These are phyloP conservation scores for Chymomyza procnemis DNA, from an alignment of 2,888 invertebrate species.

Conservation along the genomic window DNA sequence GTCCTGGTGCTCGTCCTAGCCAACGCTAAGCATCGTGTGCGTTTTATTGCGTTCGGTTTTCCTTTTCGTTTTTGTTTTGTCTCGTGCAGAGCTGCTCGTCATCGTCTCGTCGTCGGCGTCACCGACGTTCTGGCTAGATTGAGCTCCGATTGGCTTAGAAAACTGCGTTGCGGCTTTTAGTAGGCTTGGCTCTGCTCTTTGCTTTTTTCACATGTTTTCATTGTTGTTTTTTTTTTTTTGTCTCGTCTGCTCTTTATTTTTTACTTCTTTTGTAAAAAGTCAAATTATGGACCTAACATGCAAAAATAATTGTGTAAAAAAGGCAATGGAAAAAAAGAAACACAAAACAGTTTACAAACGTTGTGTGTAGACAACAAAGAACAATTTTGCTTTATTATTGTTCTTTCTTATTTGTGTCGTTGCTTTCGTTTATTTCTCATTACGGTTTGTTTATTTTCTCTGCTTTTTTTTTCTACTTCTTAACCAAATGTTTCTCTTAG, in stretches of 20 bases:
- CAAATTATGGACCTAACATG: background rate
- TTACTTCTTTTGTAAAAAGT: background rate
- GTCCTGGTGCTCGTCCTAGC: background rate
- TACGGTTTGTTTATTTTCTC: background rate
- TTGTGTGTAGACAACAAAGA: constrained; percentile 16
- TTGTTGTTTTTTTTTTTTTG: background rate
- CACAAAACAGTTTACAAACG: constrained; percentile 34
- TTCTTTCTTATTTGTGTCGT: background rate
- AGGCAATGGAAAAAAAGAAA: too few relatives aligned
- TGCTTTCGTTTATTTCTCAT: background rate
- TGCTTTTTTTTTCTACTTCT: background rate
- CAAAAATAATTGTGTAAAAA: constrained; percentile 1
- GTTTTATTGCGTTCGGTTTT: constrained; percentile 33
- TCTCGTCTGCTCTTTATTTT: background rate
- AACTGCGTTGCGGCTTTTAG: constrained; percentile 69
- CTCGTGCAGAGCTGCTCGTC: constrained; percentile 53
- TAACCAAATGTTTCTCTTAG: background rate
- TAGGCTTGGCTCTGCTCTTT: constrained; percentile 71
- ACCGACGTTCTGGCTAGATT: constrained; percentile 47
- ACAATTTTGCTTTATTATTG: constrained; percentile 13
- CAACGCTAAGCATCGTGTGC: constrained; percentile 12
- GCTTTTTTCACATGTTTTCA: background rate
- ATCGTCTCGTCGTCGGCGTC: constrained; percentile 35
- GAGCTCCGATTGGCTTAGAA: constrained; percentile 77
- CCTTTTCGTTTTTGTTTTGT: constrained; percentile 67